These are phyloP conservation scores for Atherinomorus stipes DNA, from an alignment of 2,113 vertebrate genomes.

Conservation along the genomic window DNA sequence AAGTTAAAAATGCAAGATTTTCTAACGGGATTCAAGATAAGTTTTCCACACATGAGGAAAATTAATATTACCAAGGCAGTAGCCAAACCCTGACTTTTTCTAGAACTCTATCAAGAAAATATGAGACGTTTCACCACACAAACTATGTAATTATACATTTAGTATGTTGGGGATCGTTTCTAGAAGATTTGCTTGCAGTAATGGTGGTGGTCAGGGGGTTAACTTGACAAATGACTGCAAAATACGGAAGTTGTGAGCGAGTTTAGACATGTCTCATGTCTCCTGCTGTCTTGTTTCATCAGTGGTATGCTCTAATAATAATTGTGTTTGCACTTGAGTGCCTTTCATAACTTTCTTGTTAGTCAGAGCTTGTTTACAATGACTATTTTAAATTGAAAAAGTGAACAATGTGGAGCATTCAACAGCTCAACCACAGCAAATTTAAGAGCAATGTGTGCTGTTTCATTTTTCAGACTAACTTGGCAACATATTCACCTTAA, in stretches of 20 bases:
- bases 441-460: no score
- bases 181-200: neutral
- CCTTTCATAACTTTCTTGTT: constrained; percentile 50
- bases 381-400: neutral
- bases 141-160: neutral
- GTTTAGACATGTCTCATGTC: constrained; percentile 58
- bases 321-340: constrained; percentile 25
- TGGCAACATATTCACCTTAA: no score
- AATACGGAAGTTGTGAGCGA: constrained; percentile 67
- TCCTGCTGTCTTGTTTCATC: constrained; percentile 32
- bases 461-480: no score
- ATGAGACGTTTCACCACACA: neutral
- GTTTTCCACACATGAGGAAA: neutral
- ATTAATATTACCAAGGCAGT: neutral
- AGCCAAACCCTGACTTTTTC: no score
- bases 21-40: neutral
- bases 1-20: constrained; percentile 19
- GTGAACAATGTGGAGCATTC: no score
- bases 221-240: constrained; percentile 30
- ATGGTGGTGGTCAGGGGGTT: neutral
- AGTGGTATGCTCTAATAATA: constrained; percentile 42
- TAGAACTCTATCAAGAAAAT: neutral
- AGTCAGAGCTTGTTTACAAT: constrained; percentile 19
- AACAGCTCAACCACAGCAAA: no score
- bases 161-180: neutral